Evolutionary conservation across 2,113 vertebrate species (phyloP).

Genomic region (Puffinus mauretanicus): DNA sequence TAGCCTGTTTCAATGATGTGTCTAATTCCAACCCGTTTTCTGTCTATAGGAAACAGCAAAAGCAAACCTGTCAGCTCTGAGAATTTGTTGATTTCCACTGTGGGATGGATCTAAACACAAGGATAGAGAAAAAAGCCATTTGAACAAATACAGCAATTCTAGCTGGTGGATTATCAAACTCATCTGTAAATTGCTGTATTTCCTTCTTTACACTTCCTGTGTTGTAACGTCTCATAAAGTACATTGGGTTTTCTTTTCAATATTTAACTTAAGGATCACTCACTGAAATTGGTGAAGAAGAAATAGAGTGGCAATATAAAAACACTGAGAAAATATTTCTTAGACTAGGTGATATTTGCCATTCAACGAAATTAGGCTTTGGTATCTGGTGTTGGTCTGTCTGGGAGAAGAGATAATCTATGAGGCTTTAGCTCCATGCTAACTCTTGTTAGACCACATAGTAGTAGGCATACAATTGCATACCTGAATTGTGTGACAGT

Average conservation of each 20-base stretch:
- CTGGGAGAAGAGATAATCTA: background rate
- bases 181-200: background rate
- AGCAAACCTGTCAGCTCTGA: background rate
- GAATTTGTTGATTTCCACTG: background rate
- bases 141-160: background rate
- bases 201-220: background rate
- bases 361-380: background rate
- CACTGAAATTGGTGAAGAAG: background rate
- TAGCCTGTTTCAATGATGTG: background rate
- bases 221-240: background rate
- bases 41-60: background rate
- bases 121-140: background rate
- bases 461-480: background rate
- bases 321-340: background rate
- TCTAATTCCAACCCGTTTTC: background rate
- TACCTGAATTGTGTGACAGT: background rate
- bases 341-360: background rate
- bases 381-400: background rate
- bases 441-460: background rate
- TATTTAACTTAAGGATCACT: background rate
- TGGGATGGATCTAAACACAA: background rate
- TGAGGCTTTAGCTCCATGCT: background rate
- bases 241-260: background rate
- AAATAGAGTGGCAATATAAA: background rate
- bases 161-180: background rate